Conservation (phyloP, 1,140 invertebrate species). For the Euwallacea similis region DNA sequence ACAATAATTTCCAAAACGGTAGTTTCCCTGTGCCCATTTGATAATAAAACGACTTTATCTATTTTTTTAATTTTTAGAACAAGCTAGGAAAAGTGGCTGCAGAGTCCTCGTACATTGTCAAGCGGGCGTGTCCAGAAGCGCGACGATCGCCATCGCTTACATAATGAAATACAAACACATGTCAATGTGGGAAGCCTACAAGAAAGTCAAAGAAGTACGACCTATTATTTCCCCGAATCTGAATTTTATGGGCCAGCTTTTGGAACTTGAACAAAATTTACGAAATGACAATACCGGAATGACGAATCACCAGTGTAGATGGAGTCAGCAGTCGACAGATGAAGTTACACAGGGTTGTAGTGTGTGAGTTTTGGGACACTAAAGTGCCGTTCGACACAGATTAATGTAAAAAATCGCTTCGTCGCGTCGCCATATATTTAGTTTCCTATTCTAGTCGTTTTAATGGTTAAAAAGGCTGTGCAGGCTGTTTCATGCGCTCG, state of each 20-base stretch:
- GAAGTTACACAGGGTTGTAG: slow-evolving; percentile 61
- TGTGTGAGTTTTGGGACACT: slow-evolving; percentile 49
- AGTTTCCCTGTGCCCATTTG: no score
- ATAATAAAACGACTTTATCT: no score
- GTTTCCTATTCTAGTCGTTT: slow-evolving; percentile 40
- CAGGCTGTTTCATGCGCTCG: slow-evolving; percentile 43
- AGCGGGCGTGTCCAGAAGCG: slow-evolving; percentile 91
- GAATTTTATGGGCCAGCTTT: slow-evolving; percentile 95
- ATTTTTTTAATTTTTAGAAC: slow-evolving; percentile 69
- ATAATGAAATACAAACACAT: slow-evolving; percentile 87
- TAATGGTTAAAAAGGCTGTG: slow-evolving; percentile 45
- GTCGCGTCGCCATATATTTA: slow-evolving; percentile 38
- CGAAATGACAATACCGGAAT: slow-evolving; percentile 57
- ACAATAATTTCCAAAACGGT: no score
- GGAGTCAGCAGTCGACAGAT: slow-evolving; percentile 58
- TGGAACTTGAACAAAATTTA: slow-evolving; percentile 80
- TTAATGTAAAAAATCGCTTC: slow-evolving; percentile 15
- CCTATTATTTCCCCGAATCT: slow-evolving; percentile 95
- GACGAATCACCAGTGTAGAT: slow-evolving; percentile 58
- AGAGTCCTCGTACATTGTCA: slow-evolving; percentile 93
- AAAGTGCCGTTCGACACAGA: slow-evolving; percentile 5
- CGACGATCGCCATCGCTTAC: slow-evolving; percentile 93
- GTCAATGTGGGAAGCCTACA: slow-evolving; percentile 88
- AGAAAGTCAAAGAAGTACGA: slow-evolving; percentile 81
- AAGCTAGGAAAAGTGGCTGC: slow-evolving; percentile 74